Evolutionary conservation across 2,888 invertebrate species (phyloP).

Genomic region (Torymus auratus): DNA sequence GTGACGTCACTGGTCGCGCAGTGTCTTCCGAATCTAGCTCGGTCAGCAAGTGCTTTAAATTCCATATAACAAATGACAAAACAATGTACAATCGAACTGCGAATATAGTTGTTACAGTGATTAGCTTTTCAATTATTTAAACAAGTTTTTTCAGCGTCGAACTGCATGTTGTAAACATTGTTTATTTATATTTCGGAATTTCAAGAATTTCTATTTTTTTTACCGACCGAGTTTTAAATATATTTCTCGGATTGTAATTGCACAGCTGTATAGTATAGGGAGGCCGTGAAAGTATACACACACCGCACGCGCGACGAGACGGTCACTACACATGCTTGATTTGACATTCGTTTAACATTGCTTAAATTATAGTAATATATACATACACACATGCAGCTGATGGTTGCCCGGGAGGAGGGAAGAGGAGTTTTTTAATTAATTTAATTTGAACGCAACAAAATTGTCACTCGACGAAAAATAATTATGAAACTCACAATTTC

Average conservation of each 20-base stretch:
- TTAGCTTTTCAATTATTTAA: no score
- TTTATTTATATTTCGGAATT: no score
- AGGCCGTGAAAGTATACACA: neutral
- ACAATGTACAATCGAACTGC: no score
- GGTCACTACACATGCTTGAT: constrained; percentile 23
- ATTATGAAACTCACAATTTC: constrained; percentile 29
- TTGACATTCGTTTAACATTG: constrained; percentile 73
- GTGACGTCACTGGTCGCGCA: constrained; percentile 48
- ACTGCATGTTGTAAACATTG: no score
- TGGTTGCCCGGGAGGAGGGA: neutral
- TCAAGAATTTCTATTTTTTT: neutral
- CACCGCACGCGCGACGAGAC: no score
- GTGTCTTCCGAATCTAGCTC: no score
- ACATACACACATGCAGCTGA: constrained; percentile 31
- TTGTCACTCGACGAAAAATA: neutral
- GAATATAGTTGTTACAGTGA: no score
- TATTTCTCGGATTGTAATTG: neutral
- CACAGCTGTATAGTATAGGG: no score
- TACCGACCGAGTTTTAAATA: constrained; percentile 24
- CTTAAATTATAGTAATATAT: constrained; percentile 49
- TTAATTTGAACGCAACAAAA: neutral
- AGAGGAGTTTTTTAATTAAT: neutral
- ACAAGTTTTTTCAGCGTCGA: no score
- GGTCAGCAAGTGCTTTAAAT: no score
- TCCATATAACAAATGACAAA: no score